Conservation (phyloP, 2,113 vertebrate species). For the Pycnonotus jocosus region DNA sequence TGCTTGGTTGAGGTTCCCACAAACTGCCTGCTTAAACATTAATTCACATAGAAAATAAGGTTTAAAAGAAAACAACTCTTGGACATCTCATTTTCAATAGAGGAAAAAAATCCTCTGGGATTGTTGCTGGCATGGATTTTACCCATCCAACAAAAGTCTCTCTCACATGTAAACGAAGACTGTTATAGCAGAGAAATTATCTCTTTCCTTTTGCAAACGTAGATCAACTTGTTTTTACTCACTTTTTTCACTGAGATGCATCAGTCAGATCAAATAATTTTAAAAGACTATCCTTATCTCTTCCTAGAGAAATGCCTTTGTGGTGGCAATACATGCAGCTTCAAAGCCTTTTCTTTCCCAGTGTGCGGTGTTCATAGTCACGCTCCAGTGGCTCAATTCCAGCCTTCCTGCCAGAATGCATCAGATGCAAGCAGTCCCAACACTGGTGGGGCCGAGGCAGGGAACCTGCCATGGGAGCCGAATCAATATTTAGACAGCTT, state of each 20-base stretch:
- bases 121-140: not conserved
- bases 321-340: not conserved
- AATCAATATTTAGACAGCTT: constrained; percentile 54
- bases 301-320: not conserved
- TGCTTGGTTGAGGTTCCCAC: not conserved
- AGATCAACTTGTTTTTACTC: not conserved
- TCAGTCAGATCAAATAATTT: constrained; percentile 27
- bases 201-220: not conserved
- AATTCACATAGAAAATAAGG: not conserved
- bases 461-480: not conserved
- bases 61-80: not conserved
- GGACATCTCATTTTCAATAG: not conserved
- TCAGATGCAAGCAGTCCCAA: not conserved
- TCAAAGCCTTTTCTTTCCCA: not conserved
- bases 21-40: not conserved
- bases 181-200: not conserved
- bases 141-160: not conserved
- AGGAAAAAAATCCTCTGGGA: not conserved
- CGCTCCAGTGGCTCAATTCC: not conserved
- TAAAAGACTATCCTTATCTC: not conserved
- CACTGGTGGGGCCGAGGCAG: not conserved
- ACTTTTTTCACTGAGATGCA: not conserved
- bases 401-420: constrained; percentile 14
- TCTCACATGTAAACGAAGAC: not conserved
- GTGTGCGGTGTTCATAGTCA: not conserved